Evolutionary conservation across 2,797 vertebrate species (phyloP), one percentile per base, ranked within the genome.

Genomic region (Fundulus diaphanus): DNA sequence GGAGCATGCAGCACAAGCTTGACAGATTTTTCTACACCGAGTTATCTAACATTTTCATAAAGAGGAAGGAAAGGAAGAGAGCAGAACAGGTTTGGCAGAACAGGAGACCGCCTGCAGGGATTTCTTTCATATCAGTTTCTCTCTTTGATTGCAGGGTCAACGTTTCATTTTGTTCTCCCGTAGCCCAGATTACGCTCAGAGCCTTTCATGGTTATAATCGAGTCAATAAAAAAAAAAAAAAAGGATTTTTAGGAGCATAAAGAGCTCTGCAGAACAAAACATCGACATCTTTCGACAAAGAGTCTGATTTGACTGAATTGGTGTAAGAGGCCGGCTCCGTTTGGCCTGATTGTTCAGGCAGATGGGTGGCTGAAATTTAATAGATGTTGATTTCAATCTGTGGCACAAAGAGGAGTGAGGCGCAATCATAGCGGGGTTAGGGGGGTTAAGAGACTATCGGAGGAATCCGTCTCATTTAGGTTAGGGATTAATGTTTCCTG

Each of bases 101-200:
- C 72, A 83, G 83, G 48, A 80, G 77, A 52, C 16, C 1, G 2
- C 59, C 56, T 73, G 72, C 8, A 48, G 61, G 35, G 46, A 61
- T 46, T 22, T 57, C 20, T 15, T 29, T 29, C 16, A 20, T 4
- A 33, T 59, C 40, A 52, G 7, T 3, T 73, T 52, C 27, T 92
- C 91, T 95, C 15, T n/a, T n/a, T n/a, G 18, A 70, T 68, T 6
- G n/a, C 1, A 74, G 16, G 37, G 72, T 72, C 27, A 69, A 42
- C 67, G 68, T n/a, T 84, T 24, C 22, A 42, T n/a, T 76, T 81
- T 73, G 68, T 48, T 80, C 24, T 46, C 22, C 61, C 22, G 20
- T 52, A 77, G 73, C 24, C 22, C 59, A 18, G 27, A 51, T 40
- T 5, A 13, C 3, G 70, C 16, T 65, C 44, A 57, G 37, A 87